Evolutionary conservation across 2,797 vertebrate species (phyloP), one percentile per base, ranked within the genome.

Genomic region (Falco novaeseelandiae): DNA sequence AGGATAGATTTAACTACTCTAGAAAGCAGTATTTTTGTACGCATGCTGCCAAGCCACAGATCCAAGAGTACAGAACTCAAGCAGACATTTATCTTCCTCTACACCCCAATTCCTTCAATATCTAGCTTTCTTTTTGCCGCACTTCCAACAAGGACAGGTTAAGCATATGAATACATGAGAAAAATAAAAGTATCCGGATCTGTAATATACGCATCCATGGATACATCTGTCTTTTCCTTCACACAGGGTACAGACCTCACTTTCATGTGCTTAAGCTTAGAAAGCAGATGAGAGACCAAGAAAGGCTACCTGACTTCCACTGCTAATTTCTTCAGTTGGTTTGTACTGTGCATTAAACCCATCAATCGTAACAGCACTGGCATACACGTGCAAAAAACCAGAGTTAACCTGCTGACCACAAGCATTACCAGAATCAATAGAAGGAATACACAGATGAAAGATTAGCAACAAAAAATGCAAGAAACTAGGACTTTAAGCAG

Each of bases 1-100:
- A 89, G 44, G 36, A 83, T 8, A 73, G 59, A 81, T 80, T 83
- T 76, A 92, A 80, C 59, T 42, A 63, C 55, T 66, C 70, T 46
- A 92, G 74, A 87, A 94, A 67, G 52, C 52, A 90, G 27, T 81
- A 77, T n/a, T 90, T 95, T 52, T 46, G 61, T 32, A 77, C 1
- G 1, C 29, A 27, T 49, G 55, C 74, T 89, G 92, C 89, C 89
- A 96, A 95, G 40, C 18, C 78, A 87, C 74, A 93, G 48, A 84
- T 51, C 12, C 70, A 89, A 71, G 13, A 85, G 40, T 4, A 82
- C 21, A 63, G 29, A 58, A 34, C 49, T 74, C 44, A 83, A 70
- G 36, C 25, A 30, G 26, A 55, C 11, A 18, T 4, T 84, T 65
- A 32, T 61, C 36, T 57, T 61, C 62, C 30, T 62, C 58, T 49